Percentiles rank a stretch among this genome's conserved stretches.
phyloP scores from a whole-genome alignment of 2,797 vertebrate genomes.

The Calcarius lapponicus region DNA sequence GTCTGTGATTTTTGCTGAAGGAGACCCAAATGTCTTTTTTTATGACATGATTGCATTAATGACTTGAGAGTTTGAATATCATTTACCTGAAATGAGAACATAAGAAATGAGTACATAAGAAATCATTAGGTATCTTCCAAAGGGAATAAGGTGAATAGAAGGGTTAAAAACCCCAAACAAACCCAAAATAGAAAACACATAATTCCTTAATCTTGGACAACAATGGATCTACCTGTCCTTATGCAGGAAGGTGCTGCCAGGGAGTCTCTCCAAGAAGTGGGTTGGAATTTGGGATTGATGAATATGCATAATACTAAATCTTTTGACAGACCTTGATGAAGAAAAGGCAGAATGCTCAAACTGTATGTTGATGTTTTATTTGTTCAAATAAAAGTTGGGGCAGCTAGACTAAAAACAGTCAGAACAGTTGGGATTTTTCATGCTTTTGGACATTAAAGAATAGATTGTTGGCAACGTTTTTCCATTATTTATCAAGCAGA shows the following conservation, averaged over 20 bases:
- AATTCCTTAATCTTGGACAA: neutral
- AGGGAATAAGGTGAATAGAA: neutral
- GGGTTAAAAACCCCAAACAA: neutral
- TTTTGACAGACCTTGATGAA: neutral
- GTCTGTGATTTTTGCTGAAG: slow-evolving; percentile 46
- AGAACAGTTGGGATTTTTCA: neutral
- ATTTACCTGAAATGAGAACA: neutral
- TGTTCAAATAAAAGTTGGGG: neutral
- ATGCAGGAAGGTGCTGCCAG: neutral
- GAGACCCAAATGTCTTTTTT: slow-evolving; percentile 45
- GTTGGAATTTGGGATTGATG: neutral
- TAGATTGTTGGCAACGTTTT: neutral
- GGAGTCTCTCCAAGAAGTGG: neutral
- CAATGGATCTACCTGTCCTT: neutral
- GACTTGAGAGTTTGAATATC: neutral
- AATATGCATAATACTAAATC: neutral
- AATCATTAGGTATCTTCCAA: neutral
- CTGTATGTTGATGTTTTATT: neutral
- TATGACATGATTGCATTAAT: slow-evolving; percentile 36
- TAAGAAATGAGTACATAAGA: neutral
- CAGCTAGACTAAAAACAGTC: neutral
- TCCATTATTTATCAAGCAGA: neutral
- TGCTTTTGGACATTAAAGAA: neutral
- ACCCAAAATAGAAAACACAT: neutral
- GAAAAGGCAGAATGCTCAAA: neutral